Percentiles rank a stretch among this genome's conserved stretches.
These are phyloP conservation scores for Platanista minor DNA, from an alignment of 2,113 vertebrate genomes.

Conservation along the genomic window DNA sequence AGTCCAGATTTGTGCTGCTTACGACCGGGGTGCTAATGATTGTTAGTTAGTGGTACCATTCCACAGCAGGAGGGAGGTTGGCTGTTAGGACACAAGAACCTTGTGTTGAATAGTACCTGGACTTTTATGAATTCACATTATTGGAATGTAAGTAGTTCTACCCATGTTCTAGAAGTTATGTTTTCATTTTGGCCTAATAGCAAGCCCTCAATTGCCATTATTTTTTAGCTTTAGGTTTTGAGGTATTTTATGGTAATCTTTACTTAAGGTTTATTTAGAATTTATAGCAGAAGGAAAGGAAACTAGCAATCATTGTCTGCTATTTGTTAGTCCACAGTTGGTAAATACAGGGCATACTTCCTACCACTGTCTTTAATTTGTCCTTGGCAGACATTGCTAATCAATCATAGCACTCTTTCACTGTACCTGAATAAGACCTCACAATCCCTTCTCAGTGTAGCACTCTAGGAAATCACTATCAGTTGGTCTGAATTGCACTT, in stretches of 20 bases:
- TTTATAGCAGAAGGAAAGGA: neutral
- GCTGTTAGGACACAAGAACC: neutral
- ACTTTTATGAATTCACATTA: neutral
- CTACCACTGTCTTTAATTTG: neutral
- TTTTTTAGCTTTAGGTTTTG: slow-evolving; percentile 32
- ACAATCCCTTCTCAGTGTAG: neutral
- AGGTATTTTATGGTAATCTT: neutral
- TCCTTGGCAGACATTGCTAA: neutral
- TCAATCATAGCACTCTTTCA: neutral
- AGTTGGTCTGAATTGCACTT: neutral
- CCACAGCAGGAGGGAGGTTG: neutral
- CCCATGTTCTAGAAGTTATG: neutral
- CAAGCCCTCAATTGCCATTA: neutral
- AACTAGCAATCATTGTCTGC: neutral
- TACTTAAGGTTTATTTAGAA: slow-evolving; percentile 33
- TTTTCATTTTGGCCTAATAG: slow-evolving; percentile 21
- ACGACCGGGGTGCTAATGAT: neutral
- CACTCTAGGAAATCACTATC: neutral
- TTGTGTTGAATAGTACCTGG: neutral
- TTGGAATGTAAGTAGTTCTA: slow-evolving; percentile 5
- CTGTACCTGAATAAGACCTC: neutral
- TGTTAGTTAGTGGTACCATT: neutral
- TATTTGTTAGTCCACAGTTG: neutral
- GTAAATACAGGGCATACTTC: neutral
- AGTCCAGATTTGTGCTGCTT: slow-evolving; percentile 26